phyloP scores from a whole-genome alignment of 2,888 invertebrate genomes.

The Hymenopus coronatus region DNA sequence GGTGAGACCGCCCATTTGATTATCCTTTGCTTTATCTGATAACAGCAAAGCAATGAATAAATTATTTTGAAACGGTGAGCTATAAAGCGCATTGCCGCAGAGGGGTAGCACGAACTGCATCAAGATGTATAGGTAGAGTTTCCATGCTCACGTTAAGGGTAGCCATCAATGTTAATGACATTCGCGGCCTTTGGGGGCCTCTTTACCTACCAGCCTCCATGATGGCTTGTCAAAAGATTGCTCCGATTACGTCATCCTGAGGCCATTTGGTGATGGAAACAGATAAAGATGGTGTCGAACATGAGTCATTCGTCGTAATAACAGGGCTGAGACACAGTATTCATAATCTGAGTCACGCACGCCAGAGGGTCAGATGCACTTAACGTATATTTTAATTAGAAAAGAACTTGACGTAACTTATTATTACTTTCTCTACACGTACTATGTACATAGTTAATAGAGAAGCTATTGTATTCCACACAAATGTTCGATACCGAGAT shows the following conservation, averaged over 20 bases:
- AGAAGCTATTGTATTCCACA: no score
- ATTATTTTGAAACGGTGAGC: neutral
- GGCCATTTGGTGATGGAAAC: no score
- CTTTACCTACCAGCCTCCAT: neutral
- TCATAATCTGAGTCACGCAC: neutral
- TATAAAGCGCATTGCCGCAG: neutral
- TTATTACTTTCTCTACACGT: no score
- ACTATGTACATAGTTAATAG: no score
- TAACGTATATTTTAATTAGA: no score
- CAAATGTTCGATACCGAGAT: no score
- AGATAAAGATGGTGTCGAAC: neutral
- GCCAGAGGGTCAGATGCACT: no score
- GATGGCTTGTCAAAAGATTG: neutral
- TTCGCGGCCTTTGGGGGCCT: neutral
- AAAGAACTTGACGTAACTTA: no score
- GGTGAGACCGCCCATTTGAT: neutral
- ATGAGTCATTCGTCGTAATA: neutral
- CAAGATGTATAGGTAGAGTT: neutral
- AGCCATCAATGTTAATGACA: neutral
- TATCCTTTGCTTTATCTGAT: neutral
- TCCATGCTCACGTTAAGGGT: neutral
- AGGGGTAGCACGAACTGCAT: neutral
- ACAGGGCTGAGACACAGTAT: neutral
- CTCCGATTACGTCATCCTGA: neutral
- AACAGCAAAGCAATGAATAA: neutral